Evolutionary conservation across 1,140 invertebrate species (phyloP).

Genomic region (Drosophila asahinai): DNA sequence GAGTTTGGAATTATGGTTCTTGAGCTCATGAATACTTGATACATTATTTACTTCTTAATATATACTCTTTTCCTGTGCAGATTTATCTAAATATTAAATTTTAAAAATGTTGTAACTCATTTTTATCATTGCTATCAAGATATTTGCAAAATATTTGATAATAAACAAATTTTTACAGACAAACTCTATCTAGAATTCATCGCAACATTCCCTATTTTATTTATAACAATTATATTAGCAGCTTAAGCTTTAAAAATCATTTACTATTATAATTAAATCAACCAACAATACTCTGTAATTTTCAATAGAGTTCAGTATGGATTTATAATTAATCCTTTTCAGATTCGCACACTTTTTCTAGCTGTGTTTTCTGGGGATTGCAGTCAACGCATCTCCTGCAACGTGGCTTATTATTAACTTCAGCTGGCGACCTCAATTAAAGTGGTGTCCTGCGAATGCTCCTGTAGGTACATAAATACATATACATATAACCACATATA

Average conservation of each 20-base stretch:
- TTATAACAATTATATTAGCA: neutral
- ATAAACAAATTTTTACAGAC: neutral
- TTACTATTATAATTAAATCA: neutral
- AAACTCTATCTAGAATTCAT: neutral
- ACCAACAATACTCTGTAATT: no score
- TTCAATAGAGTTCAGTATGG: neutral
- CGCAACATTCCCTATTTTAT: neutral
- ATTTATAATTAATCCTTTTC: neutral
- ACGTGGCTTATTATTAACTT: conserved; percentile 62
- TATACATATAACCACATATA: conserved; percentile 3
- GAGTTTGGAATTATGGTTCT: neutral
- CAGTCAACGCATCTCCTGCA: conserved; percentile 27
- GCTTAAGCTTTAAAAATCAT: neutral
- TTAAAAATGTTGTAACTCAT: neutral
- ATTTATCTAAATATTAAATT: neutral
- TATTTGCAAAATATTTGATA: neutral
- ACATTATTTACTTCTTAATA: neutral
- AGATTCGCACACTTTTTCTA: neutral
- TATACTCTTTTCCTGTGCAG: no score
- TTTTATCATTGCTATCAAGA: neutral
- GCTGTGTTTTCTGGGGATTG: conserved; percentile 5
- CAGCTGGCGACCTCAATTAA: conserved; percentile 84
- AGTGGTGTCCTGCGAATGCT: conserved; percentile 40
- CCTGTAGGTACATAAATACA: neutral
- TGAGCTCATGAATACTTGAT: neutral